Percentiles rank a stretch among this genome's conserved stretches.
phyloP scores from a whole-genome alignment of 1,140 invertebrate species.

The Mya arenaria region DNA sequence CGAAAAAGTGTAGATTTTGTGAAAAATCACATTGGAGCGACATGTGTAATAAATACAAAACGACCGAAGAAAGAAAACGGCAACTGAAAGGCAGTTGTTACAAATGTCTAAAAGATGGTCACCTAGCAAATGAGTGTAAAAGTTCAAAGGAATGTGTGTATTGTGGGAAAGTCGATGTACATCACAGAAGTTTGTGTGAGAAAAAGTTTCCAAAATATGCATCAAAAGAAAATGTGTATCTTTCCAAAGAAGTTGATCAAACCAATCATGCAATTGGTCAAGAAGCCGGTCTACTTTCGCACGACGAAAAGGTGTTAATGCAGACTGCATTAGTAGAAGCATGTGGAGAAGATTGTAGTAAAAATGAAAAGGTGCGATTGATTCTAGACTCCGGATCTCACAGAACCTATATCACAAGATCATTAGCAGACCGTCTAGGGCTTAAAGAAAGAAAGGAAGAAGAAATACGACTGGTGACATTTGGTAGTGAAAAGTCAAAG shows the following conservation, averaged over 20 bases:
- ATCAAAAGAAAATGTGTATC: background rate
- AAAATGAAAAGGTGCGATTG: background rate
- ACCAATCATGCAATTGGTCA: background rate
- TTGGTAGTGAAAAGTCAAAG: background rate
- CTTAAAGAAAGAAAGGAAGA: background rate
- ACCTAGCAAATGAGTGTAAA: background rate
- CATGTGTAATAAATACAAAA: constrained; percentile 10
- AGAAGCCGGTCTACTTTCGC: background rate
- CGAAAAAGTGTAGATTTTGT: constrained; percentile 50
- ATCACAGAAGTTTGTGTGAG: constrained; percentile 31
- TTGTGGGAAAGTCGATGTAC: constrained; percentile 31
- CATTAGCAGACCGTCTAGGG: background rate
- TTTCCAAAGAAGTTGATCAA: background rate
- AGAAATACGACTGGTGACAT: constrained; percentile 7
- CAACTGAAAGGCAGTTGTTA: constrained; percentile 9
- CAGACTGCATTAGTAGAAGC: background rate
- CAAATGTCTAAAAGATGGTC: constrained; percentile 3
- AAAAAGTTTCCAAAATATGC: background rate
- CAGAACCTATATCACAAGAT: constrained; percentile 13
- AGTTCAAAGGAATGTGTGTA: constrained; percentile 17
- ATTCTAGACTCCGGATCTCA: constrained; percentile 8
- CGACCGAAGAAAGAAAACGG: constrained; percentile 3
- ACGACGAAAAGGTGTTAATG: constrained; percentile 23
- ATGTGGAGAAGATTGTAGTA: background rate
- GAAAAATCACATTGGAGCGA: constrained; percentile 38